These are phyloP conservation scores for Atethmia centrago DNA, from an alignment of 2,888 invertebrate species.

Conservation along the genomic window DNA sequence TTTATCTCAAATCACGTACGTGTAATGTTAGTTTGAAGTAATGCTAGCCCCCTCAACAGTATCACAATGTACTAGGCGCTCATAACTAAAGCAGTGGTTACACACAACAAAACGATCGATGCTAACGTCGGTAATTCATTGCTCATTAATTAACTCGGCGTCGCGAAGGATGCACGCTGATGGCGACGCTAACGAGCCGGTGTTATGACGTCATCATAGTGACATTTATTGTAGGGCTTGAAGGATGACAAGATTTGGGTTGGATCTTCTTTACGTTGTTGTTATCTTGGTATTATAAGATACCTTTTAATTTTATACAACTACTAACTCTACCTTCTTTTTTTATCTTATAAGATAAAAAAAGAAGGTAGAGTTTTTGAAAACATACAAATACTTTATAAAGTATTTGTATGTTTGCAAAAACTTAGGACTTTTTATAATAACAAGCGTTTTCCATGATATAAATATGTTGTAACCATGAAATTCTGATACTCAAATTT, in stretches of 20 bases:
- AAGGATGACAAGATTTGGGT: slow-evolving; percentile 37
- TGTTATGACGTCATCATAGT: slow-evolving; percentile 53
- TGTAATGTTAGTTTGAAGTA: neutral
- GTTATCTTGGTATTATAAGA: neutral
- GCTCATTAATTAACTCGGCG: slow-evolving; percentile 60
- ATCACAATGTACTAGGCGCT: slow-evolving; percentile 34
- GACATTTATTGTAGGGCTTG: slow-evolving; percentile 57
- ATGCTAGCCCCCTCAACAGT: neutral
- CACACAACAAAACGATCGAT: slow-evolving; percentile 44
- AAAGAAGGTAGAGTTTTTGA: no score
- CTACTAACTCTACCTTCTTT: no score
- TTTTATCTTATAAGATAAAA: no score
- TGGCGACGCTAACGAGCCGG: slow-evolving; percentile 52
- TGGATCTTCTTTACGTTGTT: slow-evolving; percentile 10
- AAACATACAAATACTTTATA: no score
- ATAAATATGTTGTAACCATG: no score
- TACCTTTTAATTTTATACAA: no score
- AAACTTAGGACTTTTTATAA: no score
- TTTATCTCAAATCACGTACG: neutral
- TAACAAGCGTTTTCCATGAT: no score
- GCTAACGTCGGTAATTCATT: slow-evolving; percentile 49
- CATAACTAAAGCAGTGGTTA: slow-evolving; percentile 45
- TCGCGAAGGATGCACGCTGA: slow-evolving; percentile 53
- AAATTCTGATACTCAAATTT: no score
- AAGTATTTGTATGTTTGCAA: no score